Base-by-base conservation (phyloP, 2,113 vertebrate genomes). In the Misgurnus anguillicaudatus region DNA sequence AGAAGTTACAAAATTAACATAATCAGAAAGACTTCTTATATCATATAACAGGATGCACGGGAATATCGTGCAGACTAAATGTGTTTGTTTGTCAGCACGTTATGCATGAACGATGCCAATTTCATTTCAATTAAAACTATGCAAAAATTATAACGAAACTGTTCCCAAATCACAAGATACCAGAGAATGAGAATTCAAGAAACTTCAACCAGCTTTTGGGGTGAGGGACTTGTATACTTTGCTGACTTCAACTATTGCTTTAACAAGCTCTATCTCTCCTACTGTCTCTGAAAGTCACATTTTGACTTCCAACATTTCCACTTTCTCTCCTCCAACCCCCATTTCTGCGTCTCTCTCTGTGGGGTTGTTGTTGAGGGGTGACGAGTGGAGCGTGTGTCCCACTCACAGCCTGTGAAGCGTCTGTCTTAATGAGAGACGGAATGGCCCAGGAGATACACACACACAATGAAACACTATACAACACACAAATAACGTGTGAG, bases 381-480 rank as follows among this genome's bases (percentile, higher is more conserved):
- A 95, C 93, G 94, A 94, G 94, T 92, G 91, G 94, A 94, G 94
- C 92, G 94, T 91, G 94, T 93, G 93, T 95, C 94, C 94, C 94
- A 95, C 93, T 93, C 92, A 93, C 93, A 92, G 92, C 92, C 94
- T 92, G 93, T 94, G 94, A 94, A 94, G 93, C 94, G 94, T 94
- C 94, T 94, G 94, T 94, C 94, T 93, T 95, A 96, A 96, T 95
- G 93, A 95, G 94, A 77, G 80, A 76, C 58, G 75, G 68, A 70
- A 70, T 61, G 67, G 38, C 76, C 80, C 77, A 76, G 9, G 77
- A 68, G 75, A 78, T 57, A 67, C 5, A 79, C 24, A 19, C 70
- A 19, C 31, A 65, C 78, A 80, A 61, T 82, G 65, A 5, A 24
- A 51, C 36, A 51, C 77, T 63, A 65, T 41, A 48, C 9, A 5